phyloP scores from a whole-genome alignment of 2,113 vertebrate species.

The Nerophis ophidion region DNA sequence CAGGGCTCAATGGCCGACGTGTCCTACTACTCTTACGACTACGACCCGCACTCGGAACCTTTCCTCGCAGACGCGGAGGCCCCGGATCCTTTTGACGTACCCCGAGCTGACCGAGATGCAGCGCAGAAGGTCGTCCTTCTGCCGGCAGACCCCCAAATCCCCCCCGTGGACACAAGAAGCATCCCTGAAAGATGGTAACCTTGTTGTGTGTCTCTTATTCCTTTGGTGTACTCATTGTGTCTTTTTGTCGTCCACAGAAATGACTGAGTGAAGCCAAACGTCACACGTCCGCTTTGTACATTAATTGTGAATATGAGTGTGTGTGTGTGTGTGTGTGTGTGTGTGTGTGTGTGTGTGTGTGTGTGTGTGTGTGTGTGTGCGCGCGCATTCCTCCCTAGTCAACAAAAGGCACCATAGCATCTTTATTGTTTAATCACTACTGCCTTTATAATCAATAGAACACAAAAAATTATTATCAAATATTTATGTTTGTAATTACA shows the following conservation, averaged over 20 bases:
- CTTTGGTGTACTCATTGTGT: conserved; percentile 3
- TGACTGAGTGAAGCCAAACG: conserved; percentile 27
- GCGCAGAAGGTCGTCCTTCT: conserved; percentile 32
- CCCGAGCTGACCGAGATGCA: conserved; percentile 38
- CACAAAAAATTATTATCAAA: conserved; percentile 59
- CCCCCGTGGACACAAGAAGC: conserved; percentile 62
- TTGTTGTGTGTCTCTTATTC: not conserved
- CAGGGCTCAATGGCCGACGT: conserved; percentile 73
- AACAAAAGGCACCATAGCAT: conserved; percentile 53
- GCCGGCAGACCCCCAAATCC: conserved; percentile 43
- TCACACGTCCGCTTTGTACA: conserved; percentile 61
- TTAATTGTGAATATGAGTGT: conserved; percentile 71
- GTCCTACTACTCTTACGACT: conserved; percentile 86
- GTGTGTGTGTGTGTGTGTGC: conserved; percentile 15
- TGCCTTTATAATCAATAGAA: conserved; percentile 69
- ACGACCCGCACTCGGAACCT: conserved; percentile 74
- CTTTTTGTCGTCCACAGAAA: conserved; percentile 57
- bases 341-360: conserved; percentile 22
- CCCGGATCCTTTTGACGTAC: conserved; percentile 57
- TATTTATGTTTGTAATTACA: conserved; percentile 80
- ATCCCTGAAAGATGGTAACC: conserved; percentile 71
- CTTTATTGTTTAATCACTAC: conserved; percentile 55
- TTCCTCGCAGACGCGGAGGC: conserved; percentile 66
- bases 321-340: conserved; percentile 18
- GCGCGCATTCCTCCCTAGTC: conserved; percentile 25